Evolutionary conservation across 2,797 vertebrate genomes (phyloP), one percentile per base, ranked within the genome.

Genomic region (Zenarchopterus dispar): DNA sequence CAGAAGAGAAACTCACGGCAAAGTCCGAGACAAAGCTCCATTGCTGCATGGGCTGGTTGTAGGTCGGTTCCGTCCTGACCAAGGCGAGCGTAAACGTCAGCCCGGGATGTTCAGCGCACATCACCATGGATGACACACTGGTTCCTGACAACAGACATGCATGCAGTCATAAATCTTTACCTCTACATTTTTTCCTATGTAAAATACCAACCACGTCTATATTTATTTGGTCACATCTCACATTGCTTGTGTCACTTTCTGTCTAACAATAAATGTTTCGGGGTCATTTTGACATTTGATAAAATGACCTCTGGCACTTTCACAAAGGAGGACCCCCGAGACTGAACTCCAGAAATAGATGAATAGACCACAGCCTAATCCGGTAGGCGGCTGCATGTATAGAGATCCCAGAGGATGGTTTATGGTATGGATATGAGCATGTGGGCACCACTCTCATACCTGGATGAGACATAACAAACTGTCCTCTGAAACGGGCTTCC

Each of bases 11-110:
- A 93, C 94, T 92, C 85, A 95, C 94, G 49, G 95, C 93, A 74
- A 95, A 95, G 85, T 95, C 93, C 0, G 95, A 95, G 61, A 94
- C 74, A 52, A 95, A 96, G 64, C 90, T 95, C 95, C 94, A 95
- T 70, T 94, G 94, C 84, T 95, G 95, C 91, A 94, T 93, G 51
- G 95, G 94, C 75, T 94, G 94, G 80, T 94, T 93, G 88, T 95
- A 96, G 0, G 94, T 93, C 0, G 90, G 91, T 79, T 96, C 93
- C 0, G 94, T 95, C 67, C 87, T 83, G 78, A 95, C 81, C 62
- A 96, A 86, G 57, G 85, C 81, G 9, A 95, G 89, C 0, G 92
- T 93, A 76, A 96, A 96, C 0, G 93, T 95, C 69, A 95, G 88
- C 22, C 93, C 92, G 2, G 94, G 88, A 70, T 93, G 94, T 77